Conservation (phyloP, 2,888 invertebrate species). For the Ischnus inquisitorius region DNA sequence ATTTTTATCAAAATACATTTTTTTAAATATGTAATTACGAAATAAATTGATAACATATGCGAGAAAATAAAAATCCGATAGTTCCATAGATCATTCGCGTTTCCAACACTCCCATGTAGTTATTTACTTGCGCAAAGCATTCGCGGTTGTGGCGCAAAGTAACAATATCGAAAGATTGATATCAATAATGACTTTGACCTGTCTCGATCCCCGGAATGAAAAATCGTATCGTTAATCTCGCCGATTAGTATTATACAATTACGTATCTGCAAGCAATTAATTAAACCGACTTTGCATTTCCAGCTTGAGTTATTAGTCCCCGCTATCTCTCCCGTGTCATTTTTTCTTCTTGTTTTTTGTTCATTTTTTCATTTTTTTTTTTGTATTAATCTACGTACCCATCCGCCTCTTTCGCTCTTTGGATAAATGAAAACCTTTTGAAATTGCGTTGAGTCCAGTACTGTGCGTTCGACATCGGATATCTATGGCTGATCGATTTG, state of each 20-base stretch:
- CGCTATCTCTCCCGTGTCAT: background rate
- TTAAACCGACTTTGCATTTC: constrained; percentile 10
- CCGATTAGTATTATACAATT: background rate
- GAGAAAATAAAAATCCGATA: background rate
- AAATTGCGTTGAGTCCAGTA: constrained; percentile 65
- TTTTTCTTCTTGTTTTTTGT: no score
- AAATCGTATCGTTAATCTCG: background rate
- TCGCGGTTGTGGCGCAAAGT: background rate
- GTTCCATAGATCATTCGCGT: background rate
- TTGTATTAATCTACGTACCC: background rate
- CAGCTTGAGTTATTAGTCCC: constrained; percentile 2
- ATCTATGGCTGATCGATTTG: constrained; percentile 71
- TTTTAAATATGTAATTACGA: no score
- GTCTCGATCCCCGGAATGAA: background rate
- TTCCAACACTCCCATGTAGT: background rate
- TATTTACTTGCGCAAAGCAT: background rate
- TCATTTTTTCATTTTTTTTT: background rate
- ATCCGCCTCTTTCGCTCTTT: constrained; percentile 44
- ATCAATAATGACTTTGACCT: background rate
- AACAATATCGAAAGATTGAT: constrained; percentile 4
- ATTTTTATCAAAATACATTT: no score
- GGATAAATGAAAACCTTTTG: constrained; percentile 69
- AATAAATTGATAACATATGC: no score
- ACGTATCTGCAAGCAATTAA: constrained; percentile 4
- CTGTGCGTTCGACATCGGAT: constrained; percentile 67